Evolutionary conservation across 2,113 vertebrate species (phyloP).

Genomic region (Macaca fascicularis): T2T-MFA8v1.1 NC_088392.1:8366501-8367000

Average conservation of each 20-base stretch:
- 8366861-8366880: not conserved
- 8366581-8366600: not conserved
- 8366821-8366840: not conserved
- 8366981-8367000: not conserved
- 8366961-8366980: not conserved
- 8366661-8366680: not conserved
- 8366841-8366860: not conserved
- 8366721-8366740: not conserved
- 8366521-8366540: not conserved
- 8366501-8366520: not conserved
- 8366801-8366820: not conserved
- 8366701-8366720: not conserved
- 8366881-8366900: not conserved
- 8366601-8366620: too few relatives aligned
- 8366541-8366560: not conserved
- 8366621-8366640: not conserved
- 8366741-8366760: not conserved
- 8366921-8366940: not conserved
- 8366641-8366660: not conserved
- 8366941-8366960: not conserved
- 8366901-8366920: not conserved
- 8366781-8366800: not conserved
- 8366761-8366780: not conserved
- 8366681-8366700: too few relatives aligned
- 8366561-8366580: not conserved